A percentile compares a stretch with the other conserved stretches of the same genome.
Evolutionary conservation across 2,797 vertebrate genomes (phyloP).

Genomic region (Myripristis murdjan): DNA sequence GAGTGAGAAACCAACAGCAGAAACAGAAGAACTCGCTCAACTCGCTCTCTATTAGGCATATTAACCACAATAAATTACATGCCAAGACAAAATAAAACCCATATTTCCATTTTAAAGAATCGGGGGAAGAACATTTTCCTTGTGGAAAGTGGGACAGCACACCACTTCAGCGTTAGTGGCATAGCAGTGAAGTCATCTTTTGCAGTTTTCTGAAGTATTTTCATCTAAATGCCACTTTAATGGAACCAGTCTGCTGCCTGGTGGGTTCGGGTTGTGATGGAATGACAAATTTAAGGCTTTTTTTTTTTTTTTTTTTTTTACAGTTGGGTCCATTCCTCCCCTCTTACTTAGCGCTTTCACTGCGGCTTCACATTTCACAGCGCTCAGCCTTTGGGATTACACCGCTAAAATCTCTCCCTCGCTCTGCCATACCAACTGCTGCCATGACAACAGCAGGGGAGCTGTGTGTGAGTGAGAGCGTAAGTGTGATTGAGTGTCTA

Average conservation of each 20-base stretch:
- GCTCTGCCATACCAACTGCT: slow-evolving; percentile 80
- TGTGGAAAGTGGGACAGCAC: slow-evolving; percentile 42
- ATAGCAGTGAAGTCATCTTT: slow-evolving; percentile 19
- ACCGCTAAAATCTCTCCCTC: slow-evolving; percentile 77
- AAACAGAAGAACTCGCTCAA: slow-evolving; percentile 1
- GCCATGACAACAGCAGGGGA: slow-evolving; percentile 87
- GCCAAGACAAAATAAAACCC: slow-evolving; percentile 41
- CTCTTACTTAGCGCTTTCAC: slow-evolving; percentile 55
- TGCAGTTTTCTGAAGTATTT: slow-evolving; percentile 20
- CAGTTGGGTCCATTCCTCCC: slow-evolving; percentile 25
- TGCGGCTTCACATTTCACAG: slow-evolving; percentile 81
- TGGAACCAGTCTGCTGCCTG: slow-evolving; percentile 21
- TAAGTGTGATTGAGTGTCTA: slow-evolving; percentile 74
- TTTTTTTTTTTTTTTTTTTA: slow-evolving; percentile 14
- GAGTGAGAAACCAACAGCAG: slow-evolving; percentile 12
- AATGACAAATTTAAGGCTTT: slow-evolving; percentile 38
- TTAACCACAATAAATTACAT: slow-evolving; percentile 37
- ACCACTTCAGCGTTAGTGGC: background rate
- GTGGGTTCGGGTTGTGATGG: slow-evolving; percentile 35
- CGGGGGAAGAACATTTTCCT: slow-evolving; percentile 12
- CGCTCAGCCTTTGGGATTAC: slow-evolving; percentile 81
- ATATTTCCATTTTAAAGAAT: slow-evolving; percentile 43
- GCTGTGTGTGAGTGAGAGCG: slow-evolving; percentile 57
- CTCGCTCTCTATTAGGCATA: background rate
- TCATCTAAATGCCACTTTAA: slow-evolving; percentile 28